Base-by-base conservation (phyloP, 1,140 invertebrate species). In the Diabrotica virgifera region DNA sequence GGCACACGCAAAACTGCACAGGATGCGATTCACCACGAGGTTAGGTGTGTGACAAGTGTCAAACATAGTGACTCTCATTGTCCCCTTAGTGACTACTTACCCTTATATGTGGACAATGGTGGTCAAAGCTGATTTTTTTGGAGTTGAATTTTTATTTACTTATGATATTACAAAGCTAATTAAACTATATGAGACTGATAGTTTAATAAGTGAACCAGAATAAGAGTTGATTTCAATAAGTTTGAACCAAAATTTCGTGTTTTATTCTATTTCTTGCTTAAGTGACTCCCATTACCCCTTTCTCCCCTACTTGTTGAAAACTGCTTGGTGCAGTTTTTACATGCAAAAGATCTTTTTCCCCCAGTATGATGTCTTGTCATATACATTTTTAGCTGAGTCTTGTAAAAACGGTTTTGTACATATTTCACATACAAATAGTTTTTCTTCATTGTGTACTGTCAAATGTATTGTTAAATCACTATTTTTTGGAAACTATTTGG, bases 1-100 rank as follows among this genome's bases (percentile, higher is more conserved):
- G 64, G 66, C 59, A 52, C 64, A 71, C 52, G 67, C 61, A n/a
- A 10, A 59, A 71, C 10, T 72, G 69, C 52, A 65, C 64, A 59
- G 64, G 64, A 14, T 59, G 64, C 64, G 64, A 69, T 14, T 60
- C 64, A 50, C 36, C 69, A 37, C 11, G 52, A 13, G 61, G 52
- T 59, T 67, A 70, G 35, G 54, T 68, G 6, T 68, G 67, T 50
- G 59, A 68, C 37, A 52, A 5, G 13, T 70, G 52, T 54, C n/a
- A n/a, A n/a, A n/a, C n/a, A n/a, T n/a, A n/a, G n/a, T 54, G 40
- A 46, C 11, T 11, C 6, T 11, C 40, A 46, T 46, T 46, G 40
- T 11, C 36, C 36, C 0, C 54, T 35, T 4, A 36, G 0, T 56
- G 54, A 56, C 36, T 35, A 56, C 54, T 56, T 56, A 8, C 54